These are phyloP conservation scores for Papilio polyxenes DNA, from an alignment of 1,140 invertebrate species.

Conservation along the genomic window DNA sequence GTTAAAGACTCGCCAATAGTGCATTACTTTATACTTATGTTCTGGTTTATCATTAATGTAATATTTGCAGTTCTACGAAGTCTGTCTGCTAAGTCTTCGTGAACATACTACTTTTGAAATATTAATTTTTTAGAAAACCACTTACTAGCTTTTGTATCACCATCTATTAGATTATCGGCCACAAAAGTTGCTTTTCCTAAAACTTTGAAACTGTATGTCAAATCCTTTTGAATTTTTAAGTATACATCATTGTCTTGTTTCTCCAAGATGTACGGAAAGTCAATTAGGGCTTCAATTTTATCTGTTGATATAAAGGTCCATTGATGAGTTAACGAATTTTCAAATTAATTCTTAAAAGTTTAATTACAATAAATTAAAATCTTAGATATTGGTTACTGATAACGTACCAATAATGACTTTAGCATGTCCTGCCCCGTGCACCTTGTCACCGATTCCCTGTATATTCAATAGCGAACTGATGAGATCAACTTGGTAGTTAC, in stretches of 20 bases:
- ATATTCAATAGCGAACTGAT: constrained; percentile 43
- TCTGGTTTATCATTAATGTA: no score
- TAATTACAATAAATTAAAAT: no score
- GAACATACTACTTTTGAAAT: neutral
- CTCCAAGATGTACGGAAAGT: constrained; percentile 49
- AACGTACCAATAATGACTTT: constrained; percentile 53
- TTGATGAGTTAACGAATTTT: no score
- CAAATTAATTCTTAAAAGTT: no score
- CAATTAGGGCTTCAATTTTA: constrained; percentile 54
- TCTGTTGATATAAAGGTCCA: constrained; percentile 49
- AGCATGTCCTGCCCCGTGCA: constrained; percentile 51
- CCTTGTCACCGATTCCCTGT: constrained; percentile 44
- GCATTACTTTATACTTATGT: no score
- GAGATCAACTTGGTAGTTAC: constrained; percentile 48
- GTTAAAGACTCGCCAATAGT: no score
- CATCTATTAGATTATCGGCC: constrained; percentile 55
- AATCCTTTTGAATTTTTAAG: constrained; percentile 49
- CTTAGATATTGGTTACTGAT: neutral
- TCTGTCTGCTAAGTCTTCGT: neutral
- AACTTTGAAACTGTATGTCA: constrained; percentile 54
- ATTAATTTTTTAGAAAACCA: constrained; percentile 7
- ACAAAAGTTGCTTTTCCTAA: constrained; percentile 46
- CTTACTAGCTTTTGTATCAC: constrained; percentile 57
- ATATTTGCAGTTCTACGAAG: no score
- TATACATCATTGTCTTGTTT: constrained; percentile 55